Evolutionary conservation across 2,797 vertebrate genomes (phyloP).

Genomic region (Muscicapa striata): DNA sequence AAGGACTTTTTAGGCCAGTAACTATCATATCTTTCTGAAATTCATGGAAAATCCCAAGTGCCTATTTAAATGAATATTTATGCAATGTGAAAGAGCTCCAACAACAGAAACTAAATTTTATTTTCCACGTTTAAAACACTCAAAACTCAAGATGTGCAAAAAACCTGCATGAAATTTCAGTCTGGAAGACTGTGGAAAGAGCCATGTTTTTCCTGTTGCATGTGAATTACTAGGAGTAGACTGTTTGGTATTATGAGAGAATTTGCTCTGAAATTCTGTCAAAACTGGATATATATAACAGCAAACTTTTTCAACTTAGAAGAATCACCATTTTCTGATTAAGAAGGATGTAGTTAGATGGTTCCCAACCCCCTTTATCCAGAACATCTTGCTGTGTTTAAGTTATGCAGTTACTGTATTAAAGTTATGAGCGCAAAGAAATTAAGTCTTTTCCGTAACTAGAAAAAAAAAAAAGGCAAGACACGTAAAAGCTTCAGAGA

Average conservation of each 20-base stretch:
- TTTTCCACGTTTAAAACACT: not conserved
- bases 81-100: not conserved
- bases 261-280: not conserved
- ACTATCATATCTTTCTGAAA: not conserved
- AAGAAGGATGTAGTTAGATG: not conserved
- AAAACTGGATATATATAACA: not conserved
- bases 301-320: not conserved
- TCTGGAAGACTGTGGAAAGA: not conserved
- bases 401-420: not conserved
- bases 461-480: not conserved
- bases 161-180: not conserved
- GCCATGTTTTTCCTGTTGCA: not conserved
- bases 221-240: not conserved
- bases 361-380: not conserved
- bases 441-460: not conserved
- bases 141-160: not conserved
- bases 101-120: not conserved
- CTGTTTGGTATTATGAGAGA: not conserved
- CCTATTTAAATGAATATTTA: not conserved
- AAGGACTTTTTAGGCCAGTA: not conserved
- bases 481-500: not conserved
- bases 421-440: not conserved
- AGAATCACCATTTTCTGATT: not conserved
- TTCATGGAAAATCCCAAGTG: not conserved
- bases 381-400: not conserved